Evolutionary conservation across 1,140 invertebrate genomes (phyloP).

Genomic region (Micrasema minimum): DNA sequence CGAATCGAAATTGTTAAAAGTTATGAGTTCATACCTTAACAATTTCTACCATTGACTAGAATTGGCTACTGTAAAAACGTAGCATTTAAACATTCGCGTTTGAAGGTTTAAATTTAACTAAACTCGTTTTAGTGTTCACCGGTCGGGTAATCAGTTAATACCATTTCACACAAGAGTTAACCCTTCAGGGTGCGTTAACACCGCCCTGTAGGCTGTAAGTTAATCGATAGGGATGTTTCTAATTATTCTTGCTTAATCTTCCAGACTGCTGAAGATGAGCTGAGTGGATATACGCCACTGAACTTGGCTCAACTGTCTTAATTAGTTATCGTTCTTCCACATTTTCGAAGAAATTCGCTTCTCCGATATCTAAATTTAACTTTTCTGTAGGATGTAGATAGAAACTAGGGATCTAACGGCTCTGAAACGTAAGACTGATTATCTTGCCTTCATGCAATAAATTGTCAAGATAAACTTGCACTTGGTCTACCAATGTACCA

Average conservation of each 20-base stretch:
- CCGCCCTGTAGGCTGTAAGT: constrained; percentile 1
- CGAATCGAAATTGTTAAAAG: no score
- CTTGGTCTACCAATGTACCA: no score
- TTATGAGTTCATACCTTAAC: no score
- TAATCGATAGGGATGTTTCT: constrained; percentile 48
- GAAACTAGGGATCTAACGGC: no score
- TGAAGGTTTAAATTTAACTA: background rate
- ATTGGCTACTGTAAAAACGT: no score
- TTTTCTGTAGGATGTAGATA: no score
- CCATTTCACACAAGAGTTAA: constrained; percentile 49
- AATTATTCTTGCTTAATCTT: constrained; percentile 48
- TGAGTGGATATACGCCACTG: constrained; percentile 4
- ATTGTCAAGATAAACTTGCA: no score
- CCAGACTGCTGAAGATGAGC: constrained; percentile 23
- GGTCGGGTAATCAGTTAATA: constrained; percentile 42
- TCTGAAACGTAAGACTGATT: no score
- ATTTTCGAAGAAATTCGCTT: background rate
- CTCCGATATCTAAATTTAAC: no score
- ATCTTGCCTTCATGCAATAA: no score
- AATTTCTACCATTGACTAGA: no score
- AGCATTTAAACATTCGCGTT: no score
- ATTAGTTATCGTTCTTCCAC: constrained; percentile 9
- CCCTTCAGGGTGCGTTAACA: constrained; percentile 44
- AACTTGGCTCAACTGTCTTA: constrained; percentile 31
- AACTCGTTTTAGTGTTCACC: constrained; percentile 9